Conservation (phyloP, 1,140 invertebrate genomes). For the Nephila pilipes region DNA sequence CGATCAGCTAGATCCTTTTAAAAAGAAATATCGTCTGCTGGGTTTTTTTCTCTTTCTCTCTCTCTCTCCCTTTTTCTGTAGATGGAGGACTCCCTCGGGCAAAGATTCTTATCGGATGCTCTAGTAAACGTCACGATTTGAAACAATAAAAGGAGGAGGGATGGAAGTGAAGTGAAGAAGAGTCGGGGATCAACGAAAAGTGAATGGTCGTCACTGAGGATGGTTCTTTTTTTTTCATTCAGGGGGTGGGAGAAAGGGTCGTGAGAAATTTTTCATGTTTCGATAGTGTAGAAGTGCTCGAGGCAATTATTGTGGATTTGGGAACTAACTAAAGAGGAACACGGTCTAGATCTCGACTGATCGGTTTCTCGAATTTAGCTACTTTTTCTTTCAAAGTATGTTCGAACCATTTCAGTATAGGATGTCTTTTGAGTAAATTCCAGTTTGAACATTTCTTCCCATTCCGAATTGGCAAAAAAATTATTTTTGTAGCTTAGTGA, state of each 20-base stretch:
- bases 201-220: neutral
- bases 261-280: slow-evolving; percentile 32
- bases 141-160: slow-evolving; percentile 53
- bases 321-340: neutral
- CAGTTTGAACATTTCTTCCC: too few relatives aligned
- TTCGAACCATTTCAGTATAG: too few relatives aligned
- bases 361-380: too few relatives aligned
- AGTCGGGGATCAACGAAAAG: slow-evolving; percentile 1
- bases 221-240: neutral
- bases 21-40: neutral
- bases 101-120: slow-evolving; percentile 42
- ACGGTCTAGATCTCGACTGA: neutral
- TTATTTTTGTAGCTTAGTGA: too few relatives aligned
- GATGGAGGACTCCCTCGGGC: neutral
- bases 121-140: slow-evolving; percentile 50
- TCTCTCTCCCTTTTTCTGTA: neutral
- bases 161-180: slow-evolving; percentile 27
- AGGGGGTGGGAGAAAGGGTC: slow-evolving; percentile 20
- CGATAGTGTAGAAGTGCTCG: neutral
- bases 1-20: neutral
- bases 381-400: too few relatives aligned
- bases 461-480: too few relatives aligned
- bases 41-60: neutral
- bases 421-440: too few relatives aligned
- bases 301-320: neutral